Percentiles rank a stretch among this genome's conserved stretches.
phyloP scores from a whole-genome alignment of 37 sponge, comb jelly and placozoan species.

The Theonella swinhoei region DNA sequence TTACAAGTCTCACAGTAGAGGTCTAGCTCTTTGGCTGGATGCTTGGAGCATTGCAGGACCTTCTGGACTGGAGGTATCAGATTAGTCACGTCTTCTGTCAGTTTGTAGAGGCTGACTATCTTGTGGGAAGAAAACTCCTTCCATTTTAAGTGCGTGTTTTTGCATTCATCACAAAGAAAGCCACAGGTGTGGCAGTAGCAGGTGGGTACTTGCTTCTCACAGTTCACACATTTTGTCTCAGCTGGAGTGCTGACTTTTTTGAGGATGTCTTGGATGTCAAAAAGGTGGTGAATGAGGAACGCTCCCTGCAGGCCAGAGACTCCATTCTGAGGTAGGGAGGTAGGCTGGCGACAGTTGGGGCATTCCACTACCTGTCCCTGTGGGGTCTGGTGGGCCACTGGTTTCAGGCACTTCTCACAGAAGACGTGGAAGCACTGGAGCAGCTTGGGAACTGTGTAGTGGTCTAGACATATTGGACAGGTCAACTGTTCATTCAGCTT shows the following conservation, averaged over 20 bases:
- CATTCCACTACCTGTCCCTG: not conserved
- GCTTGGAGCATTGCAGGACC: constrained; percentile 14
- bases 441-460: constrained; percentile 4
- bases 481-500: not conserved
- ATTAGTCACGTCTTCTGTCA: not conserved
- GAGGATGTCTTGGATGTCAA: constrained; percentile 24
- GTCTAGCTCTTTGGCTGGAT: constrained; percentile 28
- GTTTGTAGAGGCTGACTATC: not conserved
- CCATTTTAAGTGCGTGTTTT: not conserved
- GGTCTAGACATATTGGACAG: not conserved
- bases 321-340: constrained; percentile 1
- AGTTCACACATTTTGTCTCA: constrained; percentile 3
- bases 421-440: constrained; percentile 29
- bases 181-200: constrained; percentile 16
- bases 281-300: constrained; percentile 14
- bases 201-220: not conserved
- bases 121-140: constrained; percentile 11
- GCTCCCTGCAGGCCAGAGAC: constrained; percentile 18
- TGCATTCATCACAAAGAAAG: constrained; percentile 7
- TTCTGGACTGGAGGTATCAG: constrained; percentile 7
- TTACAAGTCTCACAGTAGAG: constrained; percentile 60
- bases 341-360: not conserved
- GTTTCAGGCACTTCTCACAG: constrained; percentile 3
- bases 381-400: not conserved
- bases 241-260: not conserved